Base-by-base conservation (phyloP, 35 echinoderm and acorn worm species). In the Amphiura filiformis region DNA sequence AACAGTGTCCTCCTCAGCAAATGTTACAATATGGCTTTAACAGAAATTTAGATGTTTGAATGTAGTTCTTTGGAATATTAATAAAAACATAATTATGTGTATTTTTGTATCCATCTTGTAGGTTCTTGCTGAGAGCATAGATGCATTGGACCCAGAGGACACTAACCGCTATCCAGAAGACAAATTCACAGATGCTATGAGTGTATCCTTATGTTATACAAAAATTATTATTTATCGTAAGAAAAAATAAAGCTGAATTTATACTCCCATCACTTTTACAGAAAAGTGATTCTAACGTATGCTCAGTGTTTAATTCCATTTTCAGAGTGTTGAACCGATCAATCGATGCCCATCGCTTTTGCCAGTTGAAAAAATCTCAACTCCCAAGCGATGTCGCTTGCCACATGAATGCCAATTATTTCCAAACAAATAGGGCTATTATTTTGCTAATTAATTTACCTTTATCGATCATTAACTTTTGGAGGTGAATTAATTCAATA, bases 151-250 rank as follows among this genome's bases (percentile, higher is more conserved):
- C 26, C 81, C 81, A n/a, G 31, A 37, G 39, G 56, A 82, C 18
- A 61, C 26, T 22, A 56, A 37, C 20, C 40, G 35, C 14, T 35
- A 35, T 0, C 0, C 88, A 75, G 79, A 89, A 38, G 88, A 89
- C 39, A 82, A 75, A 40, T 89, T 89, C 56, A 61, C 49, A 35
- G 11, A 89, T 37, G 88, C 83, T 18, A 89, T 89, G 88, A 37
- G 38, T 37, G 88, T 89, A 89, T 89, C 88, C 88, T 89, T 89
- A 38, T 1, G n/a, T 34, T 20, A 81, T 61, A 65, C 17, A 38
- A 78, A 78, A 0, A 28, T 15, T 78, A 1, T 78, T 14, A 23
- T 35, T 34, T 15, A 36, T 65, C 32, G 2, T 33, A 41, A 85
- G 22, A 33, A 18, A 23, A 20, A 1, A 34, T 2, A 31, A 37